phyloP scores from a whole-genome alignment of 2,888 invertebrate species.

The Caenorhabditis sinica region DNA sequence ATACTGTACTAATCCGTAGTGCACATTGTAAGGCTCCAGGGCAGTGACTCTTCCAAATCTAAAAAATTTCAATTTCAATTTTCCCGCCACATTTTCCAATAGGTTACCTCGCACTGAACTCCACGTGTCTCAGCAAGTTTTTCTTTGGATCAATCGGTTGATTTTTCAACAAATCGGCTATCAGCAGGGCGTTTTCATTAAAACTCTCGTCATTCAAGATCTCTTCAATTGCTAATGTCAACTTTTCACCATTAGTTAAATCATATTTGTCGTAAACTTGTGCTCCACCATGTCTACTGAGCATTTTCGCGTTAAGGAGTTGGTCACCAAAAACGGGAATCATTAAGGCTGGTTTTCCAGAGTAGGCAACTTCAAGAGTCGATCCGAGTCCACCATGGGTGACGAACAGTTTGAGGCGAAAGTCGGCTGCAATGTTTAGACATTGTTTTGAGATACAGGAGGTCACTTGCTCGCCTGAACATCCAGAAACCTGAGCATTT shows the following conservation, averaged over 20 bases:
- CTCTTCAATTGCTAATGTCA: background rate
- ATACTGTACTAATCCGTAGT: slow-evolving; percentile 19
- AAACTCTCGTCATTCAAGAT: slow-evolving; percentile 14
- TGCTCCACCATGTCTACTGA: slow-evolving; percentile 48
- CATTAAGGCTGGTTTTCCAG: slow-evolving; percentile 51
- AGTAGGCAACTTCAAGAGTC: slow-evolving; percentile 51
- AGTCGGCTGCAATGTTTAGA: slow-evolving; percentile 25
- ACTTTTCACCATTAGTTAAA: slow-evolving; percentile 31
- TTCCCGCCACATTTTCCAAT: background rate
- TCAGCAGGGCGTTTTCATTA: slow-evolving; percentile 26
- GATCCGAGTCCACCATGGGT: slow-evolving; percentile 54
- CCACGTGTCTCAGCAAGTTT: slow-evolving; percentile 50
- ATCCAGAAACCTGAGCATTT: too few relatives aligned
- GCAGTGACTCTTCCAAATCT: slow-evolving; percentile 29
- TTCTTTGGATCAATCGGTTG: slow-evolving; percentile 59
- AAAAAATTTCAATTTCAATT: background rate
- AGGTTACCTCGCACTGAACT: slow-evolving; percentile 46
- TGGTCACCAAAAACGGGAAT: slow-evolving; percentile 56
- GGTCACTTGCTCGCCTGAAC: too few relatives aligned
- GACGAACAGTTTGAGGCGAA: slow-evolving; percentile 44
- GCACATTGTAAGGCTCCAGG: slow-evolving; percentile 28
- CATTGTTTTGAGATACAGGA: too few relatives aligned
- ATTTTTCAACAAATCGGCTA: slow-evolving; percentile 33
- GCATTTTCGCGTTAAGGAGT: slow-evolving; percentile 39
- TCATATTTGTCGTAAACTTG: slow-evolving; percentile 43